A percentile compares a stretch with the other conserved stretches of the same genome.
Conservation (phyloP, 2,888 invertebrate species). For the Zhengitettix transpicula region DNA sequence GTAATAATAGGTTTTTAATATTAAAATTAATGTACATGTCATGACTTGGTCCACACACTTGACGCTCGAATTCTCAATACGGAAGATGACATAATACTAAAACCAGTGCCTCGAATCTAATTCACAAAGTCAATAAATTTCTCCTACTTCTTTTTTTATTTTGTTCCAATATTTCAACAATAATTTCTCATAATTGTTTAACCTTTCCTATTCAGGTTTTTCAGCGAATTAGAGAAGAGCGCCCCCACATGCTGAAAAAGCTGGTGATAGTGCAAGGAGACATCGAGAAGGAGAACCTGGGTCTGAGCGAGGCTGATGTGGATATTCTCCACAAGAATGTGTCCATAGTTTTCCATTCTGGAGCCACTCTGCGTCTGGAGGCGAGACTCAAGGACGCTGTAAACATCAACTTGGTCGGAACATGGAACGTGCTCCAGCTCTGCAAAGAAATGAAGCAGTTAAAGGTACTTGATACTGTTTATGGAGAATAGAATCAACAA, state of each 20-base stretch:
- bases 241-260: constrained; percentile 42
- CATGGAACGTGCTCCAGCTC: constrained; percentile 35
- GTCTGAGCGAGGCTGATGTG: constrained; percentile 38
- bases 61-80: too few relatives aligned
- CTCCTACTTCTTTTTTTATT: too few relatives aligned
- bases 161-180: too few relatives aligned
- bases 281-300: constrained; percentile 39
- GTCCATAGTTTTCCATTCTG: constrained; percentile 65
- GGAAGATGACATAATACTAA: too few relatives aligned
- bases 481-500: too few relatives aligned
- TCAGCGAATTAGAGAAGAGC: constrained; percentile 4
- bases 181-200: too few relatives aligned
- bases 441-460: constrained; percentile 63
- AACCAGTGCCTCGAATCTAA: too few relatives aligned
- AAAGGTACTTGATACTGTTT: constrained; percentile 22
- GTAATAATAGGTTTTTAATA: too few relatives aligned
- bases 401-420: constrained; percentile 43
- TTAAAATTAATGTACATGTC: too few relatives aligned
- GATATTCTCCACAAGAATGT: constrained; percentile 40
- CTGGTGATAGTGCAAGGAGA: constrained; percentile 48
- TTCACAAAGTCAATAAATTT: too few relatives aligned
- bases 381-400: constrained; percentile 44
- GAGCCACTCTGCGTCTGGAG: constrained; percentile 69
- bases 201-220: constrained; percentile 4
- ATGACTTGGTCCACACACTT: too few relatives aligned